Evolutionary conservation across 2,888 invertebrate species (phyloP).

Genomic region (Aethes cnicana): DNA sequence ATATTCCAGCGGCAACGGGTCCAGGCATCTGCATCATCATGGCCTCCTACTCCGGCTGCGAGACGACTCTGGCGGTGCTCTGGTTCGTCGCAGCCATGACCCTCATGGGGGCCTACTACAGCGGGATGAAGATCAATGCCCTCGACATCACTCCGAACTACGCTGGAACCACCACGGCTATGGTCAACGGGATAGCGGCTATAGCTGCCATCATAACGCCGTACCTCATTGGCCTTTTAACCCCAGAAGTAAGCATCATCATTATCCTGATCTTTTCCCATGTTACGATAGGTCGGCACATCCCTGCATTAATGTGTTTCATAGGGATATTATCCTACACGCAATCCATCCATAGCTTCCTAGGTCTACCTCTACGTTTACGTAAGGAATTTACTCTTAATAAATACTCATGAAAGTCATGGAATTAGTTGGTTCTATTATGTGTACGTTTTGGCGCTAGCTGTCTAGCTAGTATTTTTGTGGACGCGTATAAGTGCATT

Average conservation of each 20-base stretch:
- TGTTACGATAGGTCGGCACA: too few relatives aligned
- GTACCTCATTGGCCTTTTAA: constrained; percentile 83
- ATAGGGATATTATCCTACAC: too few relatives aligned
- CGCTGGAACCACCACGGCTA: constrained; percentile 84
- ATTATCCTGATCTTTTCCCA: too few relatives aligned
- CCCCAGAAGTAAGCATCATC: constrained; percentile 78
- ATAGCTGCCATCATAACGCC: constrained; percentile 84
- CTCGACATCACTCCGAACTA: constrained; percentile 85
- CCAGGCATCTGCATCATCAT: constrained; percentile 84
- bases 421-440: too few relatives aligned
- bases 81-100: constrained; percentile 85
- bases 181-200: constrained; percentile 85
- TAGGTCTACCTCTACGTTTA: too few relatives aligned
- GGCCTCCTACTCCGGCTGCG: constrained; percentile 85
- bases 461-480: too few relatives aligned
- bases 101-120: constrained; percentile 87
- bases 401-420: too few relatives aligned
- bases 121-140: constrained; percentile 86
- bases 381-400: too few relatives aligned
- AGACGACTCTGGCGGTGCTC: constrained; percentile 76
- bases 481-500: too few relatives aligned
- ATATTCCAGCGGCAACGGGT: constrained; percentile 81
- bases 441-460: too few relatives aligned
- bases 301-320: too few relatives aligned
- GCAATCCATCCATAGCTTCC: too few relatives aligned